These are phyloP conservation scores for Andricus curvator DNA, from an alignment of 2,888 invertebrate species.

Conservation along the genomic window DNA sequence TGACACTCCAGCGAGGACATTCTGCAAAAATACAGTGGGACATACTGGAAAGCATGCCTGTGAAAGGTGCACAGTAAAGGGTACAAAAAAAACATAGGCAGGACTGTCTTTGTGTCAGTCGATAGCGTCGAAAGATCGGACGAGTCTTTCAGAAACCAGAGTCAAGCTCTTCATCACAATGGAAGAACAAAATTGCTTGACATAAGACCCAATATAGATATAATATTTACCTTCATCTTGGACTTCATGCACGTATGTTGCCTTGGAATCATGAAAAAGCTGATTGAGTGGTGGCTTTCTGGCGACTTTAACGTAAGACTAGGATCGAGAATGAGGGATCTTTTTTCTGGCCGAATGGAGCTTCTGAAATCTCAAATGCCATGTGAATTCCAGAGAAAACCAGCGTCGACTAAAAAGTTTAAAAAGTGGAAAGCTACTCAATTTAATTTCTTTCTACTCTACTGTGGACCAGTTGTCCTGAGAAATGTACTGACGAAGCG, in stretches of 20 bases:
- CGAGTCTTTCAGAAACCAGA: not conserved
- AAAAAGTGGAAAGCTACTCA: not conserved
- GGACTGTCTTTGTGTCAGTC: not conserved
- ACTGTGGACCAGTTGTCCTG: not conserved
- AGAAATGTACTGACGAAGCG: not conserved
- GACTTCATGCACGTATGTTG: not conserved
- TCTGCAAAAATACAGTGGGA: too few relatives aligned
- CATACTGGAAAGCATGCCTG: too few relatives aligned
- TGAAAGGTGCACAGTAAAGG: not conserved
- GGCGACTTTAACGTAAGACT: not conserved
- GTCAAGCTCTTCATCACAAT: not conserved
- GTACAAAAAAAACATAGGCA: not conserved
- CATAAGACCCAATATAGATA: not conserved
- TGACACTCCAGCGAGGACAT: too few relatives aligned
- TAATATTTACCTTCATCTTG: not conserved
- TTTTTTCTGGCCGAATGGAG: not conserved
- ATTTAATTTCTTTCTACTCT: not conserved
- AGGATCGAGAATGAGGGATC: not conserved
- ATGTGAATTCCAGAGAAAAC: not conserved
- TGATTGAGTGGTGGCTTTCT: not conserved
- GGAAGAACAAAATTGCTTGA: not conserved
- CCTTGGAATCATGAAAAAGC: not conserved
- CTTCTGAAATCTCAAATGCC: not conserved
- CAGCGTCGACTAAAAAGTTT: not conserved
- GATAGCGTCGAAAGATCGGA: not conserved